A percentile compares a stretch with the other conserved stretches of the same genome.
Conservation (phyloP, 2,888 invertebrate species). For the Ptilodon capucinus region DNA sequence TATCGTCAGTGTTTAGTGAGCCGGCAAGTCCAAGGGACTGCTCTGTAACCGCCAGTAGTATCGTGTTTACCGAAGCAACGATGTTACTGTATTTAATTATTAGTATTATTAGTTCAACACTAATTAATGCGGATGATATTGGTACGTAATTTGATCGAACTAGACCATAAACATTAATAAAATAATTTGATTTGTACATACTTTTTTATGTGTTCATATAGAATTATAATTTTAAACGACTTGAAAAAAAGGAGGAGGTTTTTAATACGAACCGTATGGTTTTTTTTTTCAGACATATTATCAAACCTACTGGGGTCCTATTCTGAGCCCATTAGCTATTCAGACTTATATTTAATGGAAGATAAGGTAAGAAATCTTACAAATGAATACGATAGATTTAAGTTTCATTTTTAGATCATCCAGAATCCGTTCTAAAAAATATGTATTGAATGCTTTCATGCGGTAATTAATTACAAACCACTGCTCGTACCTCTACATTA, state of each 20-base stretch:
- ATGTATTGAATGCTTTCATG: too few relatives aligned
- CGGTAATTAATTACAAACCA: too few relatives aligned
- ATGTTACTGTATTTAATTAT: conserved; percentile 13
- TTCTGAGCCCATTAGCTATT: conserved; percentile 2
- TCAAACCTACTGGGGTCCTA: conserved; percentile 11
- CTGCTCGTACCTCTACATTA: too few relatives aligned
- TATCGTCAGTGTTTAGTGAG: conserved; percentile 13
- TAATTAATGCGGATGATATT: neutral
- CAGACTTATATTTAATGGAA: conserved; percentile 7
- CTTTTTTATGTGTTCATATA: too few relatives aligned
- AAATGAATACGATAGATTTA: neutral
- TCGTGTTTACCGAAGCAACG: conserved; percentile 1
- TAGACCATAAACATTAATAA: too few relatives aligned
- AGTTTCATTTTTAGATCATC: neutral
- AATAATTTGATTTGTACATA: too few relatives aligned
- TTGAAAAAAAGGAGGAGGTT: too few relatives aligned
- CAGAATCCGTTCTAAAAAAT: too few relatives aligned
- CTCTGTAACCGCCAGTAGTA: conserved; percentile 1
- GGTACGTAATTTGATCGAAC: too few relatives aligned
- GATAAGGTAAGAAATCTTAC: conserved; percentile 16
- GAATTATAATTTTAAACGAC: too few relatives aligned
- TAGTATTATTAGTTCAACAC: conserved; percentile 1
- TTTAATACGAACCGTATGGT: too few relatives aligned
- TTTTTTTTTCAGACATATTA: conserved; percentile 20
- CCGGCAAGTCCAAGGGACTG: conserved; percentile 7